A percentile compares a stretch with the other conserved stretches of the same genome.
Conservation (phyloP, 2,888 invertebrate genomes). For the Thecocarcelia acutangulata region DNA sequence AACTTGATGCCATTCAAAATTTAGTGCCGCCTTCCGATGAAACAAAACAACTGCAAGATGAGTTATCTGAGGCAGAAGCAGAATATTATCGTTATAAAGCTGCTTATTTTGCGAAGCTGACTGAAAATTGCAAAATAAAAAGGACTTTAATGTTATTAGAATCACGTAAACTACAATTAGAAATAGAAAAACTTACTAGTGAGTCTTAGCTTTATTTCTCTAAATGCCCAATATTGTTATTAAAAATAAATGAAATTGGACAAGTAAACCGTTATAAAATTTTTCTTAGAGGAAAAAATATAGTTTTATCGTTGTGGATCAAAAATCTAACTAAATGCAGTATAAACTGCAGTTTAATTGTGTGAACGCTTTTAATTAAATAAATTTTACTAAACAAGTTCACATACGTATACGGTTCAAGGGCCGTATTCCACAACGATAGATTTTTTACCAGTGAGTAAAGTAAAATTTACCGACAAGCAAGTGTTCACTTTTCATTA, state of each 20-base stretch:
- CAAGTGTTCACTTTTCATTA: no score
- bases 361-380: no score
- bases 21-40: conserved; percentile 57
- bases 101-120: conserved; percentile 64
- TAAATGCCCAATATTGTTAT: background rate
- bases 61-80: conserved; percentile 64
- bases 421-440: no score
- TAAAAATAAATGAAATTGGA: background rate
- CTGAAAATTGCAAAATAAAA: conserved; percentile 68
- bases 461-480: no score
- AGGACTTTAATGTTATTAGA: conserved; percentile 68
- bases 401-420: no score
- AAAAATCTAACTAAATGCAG: no score
- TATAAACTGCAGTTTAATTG: no score
- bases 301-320: no score
- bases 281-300: no score
- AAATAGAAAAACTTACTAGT: conserved; percentile 66
- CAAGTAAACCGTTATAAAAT: no score
- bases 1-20: conserved; percentile 55
- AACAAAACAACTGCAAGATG: conserved; percentile 59
- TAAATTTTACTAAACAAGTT: no score
- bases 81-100: conserved; percentile 68
- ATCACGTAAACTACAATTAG: conserved; percentile 69
- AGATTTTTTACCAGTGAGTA: no score
- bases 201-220: conserved; percentile 31